Percentiles rank a stretch among this genome's conserved stretches.
Evolutionary conservation across 2,113 vertebrate genomes (phyloP).

Genomic region (Polypterus bichir): DNA sequence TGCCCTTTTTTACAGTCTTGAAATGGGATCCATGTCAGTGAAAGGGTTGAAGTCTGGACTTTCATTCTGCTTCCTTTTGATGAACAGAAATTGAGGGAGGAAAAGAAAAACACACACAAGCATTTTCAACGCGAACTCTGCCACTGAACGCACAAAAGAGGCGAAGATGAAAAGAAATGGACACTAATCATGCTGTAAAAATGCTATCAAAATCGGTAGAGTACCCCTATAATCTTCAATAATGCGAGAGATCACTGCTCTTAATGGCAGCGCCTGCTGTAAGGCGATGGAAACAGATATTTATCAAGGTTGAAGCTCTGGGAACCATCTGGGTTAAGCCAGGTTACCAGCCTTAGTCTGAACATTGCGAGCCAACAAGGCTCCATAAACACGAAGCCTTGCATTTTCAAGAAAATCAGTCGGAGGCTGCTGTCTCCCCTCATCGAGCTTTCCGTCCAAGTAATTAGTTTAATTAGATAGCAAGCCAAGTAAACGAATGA

Average conservation of each 20-base stretch:
- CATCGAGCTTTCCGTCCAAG: no score
- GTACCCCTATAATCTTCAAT: constrained; percentile 63
- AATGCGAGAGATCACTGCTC: constrained; percentile 59
- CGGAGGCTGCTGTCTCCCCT: no score
- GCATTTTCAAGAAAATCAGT: no score
- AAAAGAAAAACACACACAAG: constrained; percentile 54
- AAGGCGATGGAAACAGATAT: constrained; percentile 24
- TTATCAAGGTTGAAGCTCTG: not conserved
- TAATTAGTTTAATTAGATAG: no score
- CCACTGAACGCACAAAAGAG: constrained; percentile 63
- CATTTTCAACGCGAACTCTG: constrained; percentile 56
- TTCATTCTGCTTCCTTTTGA: constrained; percentile 92
- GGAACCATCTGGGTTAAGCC: not conserved
- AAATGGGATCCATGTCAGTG: constrained; percentile 25
- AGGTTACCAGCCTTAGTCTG: not conserved
- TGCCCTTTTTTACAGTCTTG: constrained; percentile 22
- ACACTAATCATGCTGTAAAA: constrained; percentile 58
- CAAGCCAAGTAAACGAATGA: no score
- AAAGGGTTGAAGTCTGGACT: constrained; percentile 47
- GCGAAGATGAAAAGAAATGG: constrained; percentile 80
- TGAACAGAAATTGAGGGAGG: constrained; percentile 76
- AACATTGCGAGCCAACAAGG: no score
- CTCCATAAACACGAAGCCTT: no score
- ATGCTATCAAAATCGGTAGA: constrained; percentile 59
- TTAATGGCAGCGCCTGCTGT: constrained; percentile 41